Percentiles rank a stretch among this genome's conserved stretches.
phyloP scores from a whole-genome alignment of 1,140 invertebrate species.

The Temnothorax nylanderi region DNA sequence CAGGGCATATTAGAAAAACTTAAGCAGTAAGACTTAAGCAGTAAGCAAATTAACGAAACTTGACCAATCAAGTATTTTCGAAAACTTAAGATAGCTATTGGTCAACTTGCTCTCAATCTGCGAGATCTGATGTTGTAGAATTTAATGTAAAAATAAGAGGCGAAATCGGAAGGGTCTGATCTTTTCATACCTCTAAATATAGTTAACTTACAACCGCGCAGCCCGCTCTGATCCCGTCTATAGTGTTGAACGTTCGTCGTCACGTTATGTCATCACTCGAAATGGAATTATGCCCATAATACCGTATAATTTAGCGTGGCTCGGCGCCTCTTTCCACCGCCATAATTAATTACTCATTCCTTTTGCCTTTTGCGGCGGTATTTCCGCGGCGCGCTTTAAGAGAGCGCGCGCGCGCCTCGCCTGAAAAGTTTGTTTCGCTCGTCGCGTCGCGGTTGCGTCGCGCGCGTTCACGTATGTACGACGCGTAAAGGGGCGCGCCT shows the following conservation, averaged over 20 bases:
- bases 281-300: constrained; percentile 14
- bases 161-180: neutral
- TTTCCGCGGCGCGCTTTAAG: constrained; percentile 68
- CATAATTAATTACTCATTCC: constrained; percentile 79
- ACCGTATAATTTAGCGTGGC: constrained; percentile 40
- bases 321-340: neutral
- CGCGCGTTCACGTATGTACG: neutral
- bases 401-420: neutral
- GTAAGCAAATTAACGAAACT: no score
- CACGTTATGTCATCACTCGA: neutral
- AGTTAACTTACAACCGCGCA: neutral
- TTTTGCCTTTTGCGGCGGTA: constrained; percentile 58
- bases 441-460: neutral
- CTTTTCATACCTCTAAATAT: neutral
- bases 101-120: no score
- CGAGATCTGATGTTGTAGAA: neutral
- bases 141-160: neutral
- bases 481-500: neutral
- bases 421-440: constrained; percentile 20
- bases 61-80: no score
- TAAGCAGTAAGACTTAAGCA: no score
- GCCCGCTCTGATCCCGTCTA: neutral
- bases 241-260: neutral
- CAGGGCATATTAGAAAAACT: no score
- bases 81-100: no score